Evolutionary conservation across 1,140 invertebrate genomes (phyloP), one percentile per base, ranked within the genome.

Genomic region (Euura lappo): DNA sequence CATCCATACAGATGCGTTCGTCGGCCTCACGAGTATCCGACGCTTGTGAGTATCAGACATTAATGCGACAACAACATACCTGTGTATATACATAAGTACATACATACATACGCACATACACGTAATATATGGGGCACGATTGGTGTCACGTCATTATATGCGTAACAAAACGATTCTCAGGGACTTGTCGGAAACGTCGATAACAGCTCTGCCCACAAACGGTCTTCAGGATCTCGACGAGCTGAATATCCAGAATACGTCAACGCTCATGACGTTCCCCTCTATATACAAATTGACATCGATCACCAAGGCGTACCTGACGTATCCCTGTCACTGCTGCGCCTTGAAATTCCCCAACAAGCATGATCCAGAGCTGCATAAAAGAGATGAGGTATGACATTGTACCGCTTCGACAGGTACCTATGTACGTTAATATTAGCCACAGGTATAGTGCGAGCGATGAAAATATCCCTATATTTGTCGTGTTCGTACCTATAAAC

Each of bases 281-380:
- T 95, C 94, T 13, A 93, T 97, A 71, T 93, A 95, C 79, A 91
- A 94, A 80, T 94, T 96, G 78, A 85, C 89, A 85, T 93, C 93
- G 74, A 86, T 91, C 13, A 87, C 83, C 76, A 79, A 81, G 79
- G 94, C 90, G 7, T 88, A 87, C 75, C 86, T 97, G 66, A 96
- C 95, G 0, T 96, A 96, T 86, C 92, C 94, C 28, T 96, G 96
- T 81, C 96, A 97, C 78, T 97, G 96, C 86, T 97, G 96, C 84
- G 95, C 95, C 2, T 97, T 97, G 83, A 90, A 92, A 81, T 95
- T 93, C 83, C 95, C 95, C 1, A 92, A 93, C 72, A 90, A 91
- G 44, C 95, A 96, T 80, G 89, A 95, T 84, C 94, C 94, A 0
- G 81, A 85, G 6, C 85, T 91, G 45, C 92, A 93, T 79, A 89